Conservation (phyloP, 2,797 vertebrate species). For the Pelochelys cantorii region DNA sequence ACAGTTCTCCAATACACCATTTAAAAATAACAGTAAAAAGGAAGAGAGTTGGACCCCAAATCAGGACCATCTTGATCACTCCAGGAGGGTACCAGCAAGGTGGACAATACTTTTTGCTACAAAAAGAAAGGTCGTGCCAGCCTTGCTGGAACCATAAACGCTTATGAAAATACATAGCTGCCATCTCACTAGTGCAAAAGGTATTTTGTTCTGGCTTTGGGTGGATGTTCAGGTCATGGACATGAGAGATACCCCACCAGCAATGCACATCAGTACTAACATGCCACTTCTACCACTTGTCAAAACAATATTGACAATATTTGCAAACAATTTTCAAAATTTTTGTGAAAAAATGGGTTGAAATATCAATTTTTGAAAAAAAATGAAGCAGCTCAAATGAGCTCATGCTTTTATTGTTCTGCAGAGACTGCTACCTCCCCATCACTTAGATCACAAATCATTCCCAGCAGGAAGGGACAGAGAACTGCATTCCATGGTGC, state of each 20-base stretch:
- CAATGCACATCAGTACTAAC: rapidly evolving
- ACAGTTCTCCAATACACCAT: not conserved
- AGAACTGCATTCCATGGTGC: not conserved
- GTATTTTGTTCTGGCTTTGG: not conserved
- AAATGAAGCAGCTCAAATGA: not conserved
- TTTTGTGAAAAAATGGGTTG: not conserved
- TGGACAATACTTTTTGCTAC: not conserved
- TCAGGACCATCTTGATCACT: not conserved
- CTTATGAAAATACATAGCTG: not conserved
- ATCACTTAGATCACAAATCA: not conserved
- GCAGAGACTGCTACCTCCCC: not conserved
- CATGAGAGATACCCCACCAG: not conserved
- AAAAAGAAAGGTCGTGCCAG: not conserved
- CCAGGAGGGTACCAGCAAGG: not conserved
- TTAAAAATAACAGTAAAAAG: rapidly evolving
- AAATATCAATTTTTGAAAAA: not conserved
- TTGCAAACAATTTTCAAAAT: not conserved
- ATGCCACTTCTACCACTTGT: not conserved
- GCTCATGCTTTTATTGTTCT: not conserved
- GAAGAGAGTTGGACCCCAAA: not conserved
- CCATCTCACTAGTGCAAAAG: not conserved
- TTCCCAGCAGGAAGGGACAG: not conserved
- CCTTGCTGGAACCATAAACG: not conserved
- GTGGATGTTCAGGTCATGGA: not conserved
- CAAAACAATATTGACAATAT: rapidly evolving